Conservation (phyloP, 2,797 vertebrate species). For the Artibeus jamaicensis region DNA sequence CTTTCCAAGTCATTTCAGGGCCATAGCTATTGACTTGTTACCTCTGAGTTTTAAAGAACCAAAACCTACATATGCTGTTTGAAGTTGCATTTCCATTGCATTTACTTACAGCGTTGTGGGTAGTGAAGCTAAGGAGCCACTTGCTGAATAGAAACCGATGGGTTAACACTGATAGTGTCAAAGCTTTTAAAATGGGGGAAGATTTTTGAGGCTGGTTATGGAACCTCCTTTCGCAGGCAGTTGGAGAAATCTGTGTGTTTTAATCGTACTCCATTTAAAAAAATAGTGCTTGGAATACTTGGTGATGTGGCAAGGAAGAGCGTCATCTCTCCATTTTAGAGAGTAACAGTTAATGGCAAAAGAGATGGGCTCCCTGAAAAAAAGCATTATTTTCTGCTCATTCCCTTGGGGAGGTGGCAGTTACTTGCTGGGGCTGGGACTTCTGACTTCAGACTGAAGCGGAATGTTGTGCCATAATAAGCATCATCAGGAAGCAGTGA, state of each 20-base stretch:
- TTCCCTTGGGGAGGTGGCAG: neutral
- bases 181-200: neutral
- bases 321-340: neutral
- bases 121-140: neutral
- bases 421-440: neutral
- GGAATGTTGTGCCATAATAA: neutral
- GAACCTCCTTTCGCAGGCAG: neutral
- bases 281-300: neutral
- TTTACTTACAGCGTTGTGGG: neutral
- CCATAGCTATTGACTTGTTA: neutral
- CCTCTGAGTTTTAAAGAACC: slow-evolving; percentile 16
- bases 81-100: neutral
- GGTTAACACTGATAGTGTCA: neutral
- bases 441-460: neutral
- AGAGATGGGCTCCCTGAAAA: neutral
- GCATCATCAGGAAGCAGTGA: neutral
- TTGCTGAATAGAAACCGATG: neutral
- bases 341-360: neutral
- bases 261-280: neutral
- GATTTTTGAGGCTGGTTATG: neutral
- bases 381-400: neutral
- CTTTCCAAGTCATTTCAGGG: slow-evolving; percentile 38
- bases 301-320: neutral
- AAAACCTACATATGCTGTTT: neutral
- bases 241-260: neutral